Evolutionary conservation across 2,797 vertebrate species (phyloP), one percentile per base, ranked within the genome.

Genomic region (Orestias chungarensis): DNA sequence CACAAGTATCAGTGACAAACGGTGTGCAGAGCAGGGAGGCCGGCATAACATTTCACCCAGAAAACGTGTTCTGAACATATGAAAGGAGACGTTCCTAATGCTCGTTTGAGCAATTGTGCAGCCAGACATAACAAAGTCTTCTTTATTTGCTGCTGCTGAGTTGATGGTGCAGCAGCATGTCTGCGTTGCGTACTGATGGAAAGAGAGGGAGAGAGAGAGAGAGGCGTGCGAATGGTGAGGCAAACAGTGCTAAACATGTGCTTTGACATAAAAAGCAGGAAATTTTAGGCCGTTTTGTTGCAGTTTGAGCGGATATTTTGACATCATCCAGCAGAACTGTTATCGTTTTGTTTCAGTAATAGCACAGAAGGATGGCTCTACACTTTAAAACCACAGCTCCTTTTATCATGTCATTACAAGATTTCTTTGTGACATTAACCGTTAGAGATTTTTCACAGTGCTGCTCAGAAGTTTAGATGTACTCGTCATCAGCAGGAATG

Each of bases 261-360:
- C 33, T 67, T 35, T 70, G 71, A 81, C 65, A 44, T 6, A 47
- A 71, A 64, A 29, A 55, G 64, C 66, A 59, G 52, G 42, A 73
- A 52, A 25, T 27, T 40, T 76, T 29, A 20, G 42, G 31, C 31
- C 50, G 23, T 40, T 72, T 70, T 52, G 69, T 62, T 68, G 35
- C 59, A 35, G 79, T 79, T 38, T 66, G 40, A 84, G 44, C 68
- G 68, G 74, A 82, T 76, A 55, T 59, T 73, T 72, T 59, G 50
- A 74, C 71, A 43, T 75, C 57, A 54, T 27, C 15, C 74, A 71
- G 67, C 49, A 46, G 57, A 71, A 68, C 7, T 9, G 50, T 55
- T 47, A 23, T 71, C 66, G 27, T 66, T 66, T 68, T 25, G 65
- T 7, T 10, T 50, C 72, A 64, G 27, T 70, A 67, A 74, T 72